Evolutionary conservation across 2,888 invertebrate species (phyloP), one percentile per base, ranked within the genome.

Genomic region (Rhodophaea formosa): DNA sequence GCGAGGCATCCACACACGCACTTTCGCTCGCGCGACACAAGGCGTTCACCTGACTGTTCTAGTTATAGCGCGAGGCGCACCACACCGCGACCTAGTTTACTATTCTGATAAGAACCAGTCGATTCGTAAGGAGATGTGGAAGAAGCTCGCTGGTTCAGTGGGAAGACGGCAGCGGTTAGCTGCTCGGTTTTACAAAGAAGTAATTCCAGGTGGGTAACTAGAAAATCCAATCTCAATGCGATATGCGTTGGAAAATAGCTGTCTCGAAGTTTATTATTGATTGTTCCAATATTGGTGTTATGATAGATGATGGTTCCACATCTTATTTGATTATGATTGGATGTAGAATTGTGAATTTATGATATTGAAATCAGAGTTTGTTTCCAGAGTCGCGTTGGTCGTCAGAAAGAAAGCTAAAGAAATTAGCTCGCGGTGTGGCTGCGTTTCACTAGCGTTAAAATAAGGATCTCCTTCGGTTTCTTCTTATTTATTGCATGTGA

Each of bases 21-120:
- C 89, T 88, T 88, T 88, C 88, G 86, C 87, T 82, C 81, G 88
- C 88, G 85, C 82, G 71, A 79, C 77, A 23, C 39, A n/a, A 39
- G 12, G n/a, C 39, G 35, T 39, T 39, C 39, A 23, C 71, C 59
- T 65, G 63, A 60, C 66, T 23, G 23, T 23, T 68, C 65, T 69
- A 69, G 66, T 63, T 58, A 67, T 64, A 67, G 68, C 53, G 61
- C 53, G 57, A 60, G 56, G 53, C 53, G 56, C 54, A 52, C 53
- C 62, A 64, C 59, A 12, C 39, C 5, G 39, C 5, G 12, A 39
- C 12, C 39, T 39, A n/a, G n/a, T n/a, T 39, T 23, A 3, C 23
- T 23, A 23, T 23, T 23, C 23, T 23, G 23, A 23, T 23, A 23
- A 3, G 23, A 23, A 23, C 23, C 23, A 23, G 23, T 23, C 23